These are phyloP conservation scores for Podarcis muralis DNA, from an alignment of 2,113 vertebrate species.

Conservation along the genomic window DNA sequence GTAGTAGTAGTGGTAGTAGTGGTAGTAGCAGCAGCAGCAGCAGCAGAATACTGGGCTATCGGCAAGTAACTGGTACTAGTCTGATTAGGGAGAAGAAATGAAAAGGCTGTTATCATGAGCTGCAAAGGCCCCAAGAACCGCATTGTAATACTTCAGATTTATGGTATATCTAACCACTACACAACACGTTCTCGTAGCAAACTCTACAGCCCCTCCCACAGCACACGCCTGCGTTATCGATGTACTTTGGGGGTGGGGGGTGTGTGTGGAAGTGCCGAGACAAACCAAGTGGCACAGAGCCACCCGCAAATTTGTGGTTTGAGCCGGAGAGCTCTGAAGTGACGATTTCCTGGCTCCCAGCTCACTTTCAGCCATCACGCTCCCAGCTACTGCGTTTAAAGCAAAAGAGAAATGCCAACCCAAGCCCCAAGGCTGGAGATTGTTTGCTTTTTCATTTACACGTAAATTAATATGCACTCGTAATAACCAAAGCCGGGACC, in stretches of 20 bases:
- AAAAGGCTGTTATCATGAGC: neutral
- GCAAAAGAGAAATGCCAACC: neutral
- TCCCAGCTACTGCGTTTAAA: neutral
- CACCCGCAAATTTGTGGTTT: neutral
- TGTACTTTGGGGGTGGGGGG: no score
- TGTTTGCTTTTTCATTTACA: constrained; percentile 10
- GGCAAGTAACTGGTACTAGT: neutral
- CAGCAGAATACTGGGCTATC: neutral
- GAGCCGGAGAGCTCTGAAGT: neutral
- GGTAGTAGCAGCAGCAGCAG: no score
- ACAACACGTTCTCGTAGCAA: neutral
- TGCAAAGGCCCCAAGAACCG: neutral
- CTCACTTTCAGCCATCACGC: neutral
- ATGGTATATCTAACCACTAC: neutral
- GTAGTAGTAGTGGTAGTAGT: no score
- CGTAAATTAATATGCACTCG: neutral
- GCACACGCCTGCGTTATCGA: neutral
- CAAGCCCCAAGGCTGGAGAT: neutral
- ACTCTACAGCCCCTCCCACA: neutral
- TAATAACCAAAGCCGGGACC: constrained; percentile 9
- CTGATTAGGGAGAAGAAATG: neutral
- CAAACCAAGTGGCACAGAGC: neutral
- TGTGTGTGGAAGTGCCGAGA: neutral
- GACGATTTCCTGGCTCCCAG: neutral
- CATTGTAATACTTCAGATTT: neutral